Base-by-base conservation (phyloP, 2,113 vertebrate genomes). In the Psilopogon haemacephalus region DNA sequence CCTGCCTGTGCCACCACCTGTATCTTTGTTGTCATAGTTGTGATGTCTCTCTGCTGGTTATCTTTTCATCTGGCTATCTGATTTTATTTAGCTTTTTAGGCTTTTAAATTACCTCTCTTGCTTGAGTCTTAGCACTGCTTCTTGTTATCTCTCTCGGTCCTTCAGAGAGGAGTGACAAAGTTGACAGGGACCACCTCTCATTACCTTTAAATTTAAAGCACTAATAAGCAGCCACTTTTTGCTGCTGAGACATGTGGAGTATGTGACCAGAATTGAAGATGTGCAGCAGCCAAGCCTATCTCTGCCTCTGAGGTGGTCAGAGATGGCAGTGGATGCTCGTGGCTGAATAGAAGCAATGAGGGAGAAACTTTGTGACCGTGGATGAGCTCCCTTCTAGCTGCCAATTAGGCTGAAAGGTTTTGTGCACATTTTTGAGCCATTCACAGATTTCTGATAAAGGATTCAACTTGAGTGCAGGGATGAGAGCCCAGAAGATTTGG, bases 51-150 rank as follows among this genome's bases (percentile, higher is more conserved):
- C 56, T 68, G 63, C 38, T 26, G 33, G 35, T 74, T 92, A 48
- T 82, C 65, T 91, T 97, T 96, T 96, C 59, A 97, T 93, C 90
- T 82, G 35, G 16, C 52, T 91, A 84, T 90, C 70, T 79, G 77
- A 60, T 89, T 95, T 94, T 82, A 58, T 94, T 93, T 95, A 84
- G 65, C 52, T 94, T 93, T 93, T 93, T 94, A 89, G 65, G 94
- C 74, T 92, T 95, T 85, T 89, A 93, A 93, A 92, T 91, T 92
- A 38, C 73, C 52, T 88, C 42, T 14, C 44, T 84, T 92, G 63
- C 73, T 79, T 76, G 81, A 80, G 11, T 52, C n/a, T 86, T 91
- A 87, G 50, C 50, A 60, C 86, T 60, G 35, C 42, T 95, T 84
- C 81, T 84, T 93, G 55, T 67, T 90, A 72, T 30, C 60, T 38